Evolutionary conservation across 2,113 vertebrate species (phyloP).

Genomic region (Neofelis nebulosa): DNA sequence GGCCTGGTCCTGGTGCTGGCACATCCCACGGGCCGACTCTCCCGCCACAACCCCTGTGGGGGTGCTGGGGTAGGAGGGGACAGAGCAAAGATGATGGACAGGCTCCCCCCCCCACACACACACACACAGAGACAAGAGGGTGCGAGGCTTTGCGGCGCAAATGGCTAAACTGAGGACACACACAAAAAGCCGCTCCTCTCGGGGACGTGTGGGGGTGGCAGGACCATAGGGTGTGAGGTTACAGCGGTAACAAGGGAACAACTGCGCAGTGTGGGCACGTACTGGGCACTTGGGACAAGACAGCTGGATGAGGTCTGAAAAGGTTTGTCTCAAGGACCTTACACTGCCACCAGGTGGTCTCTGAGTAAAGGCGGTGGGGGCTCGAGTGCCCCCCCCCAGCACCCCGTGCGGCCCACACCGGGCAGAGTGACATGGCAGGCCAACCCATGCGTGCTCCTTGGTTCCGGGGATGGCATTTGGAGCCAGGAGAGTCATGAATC

Average conservation of each 20-base stretch:
- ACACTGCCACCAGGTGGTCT: background rate
- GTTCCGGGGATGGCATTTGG: background rate
- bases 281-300: background rate
- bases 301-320: background rate
- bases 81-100: background rate
- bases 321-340: background rate
- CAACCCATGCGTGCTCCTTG: accelerated
- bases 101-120: background rate
- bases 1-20: accelerated
- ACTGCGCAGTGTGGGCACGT: background rate
- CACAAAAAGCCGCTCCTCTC: background rate
- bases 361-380: background rate
- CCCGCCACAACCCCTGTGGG: background rate
- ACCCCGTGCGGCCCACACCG: background rate
- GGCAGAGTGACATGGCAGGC: accelerated
- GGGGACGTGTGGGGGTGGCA: background rate
- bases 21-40: background rate
- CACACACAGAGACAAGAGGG: background rate
- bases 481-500: background rate
- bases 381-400: accelerated
- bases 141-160: background rate
- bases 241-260: accelerated
- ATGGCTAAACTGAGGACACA: background rate
- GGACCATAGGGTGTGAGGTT: background rate
- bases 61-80: accelerated